Percentiles rank a stretch among this genome's conserved stretches.
phyloP scores from a whole-genome alignment of 1,140 invertebrate genomes.

The Halotydeus destructor region DNA sequence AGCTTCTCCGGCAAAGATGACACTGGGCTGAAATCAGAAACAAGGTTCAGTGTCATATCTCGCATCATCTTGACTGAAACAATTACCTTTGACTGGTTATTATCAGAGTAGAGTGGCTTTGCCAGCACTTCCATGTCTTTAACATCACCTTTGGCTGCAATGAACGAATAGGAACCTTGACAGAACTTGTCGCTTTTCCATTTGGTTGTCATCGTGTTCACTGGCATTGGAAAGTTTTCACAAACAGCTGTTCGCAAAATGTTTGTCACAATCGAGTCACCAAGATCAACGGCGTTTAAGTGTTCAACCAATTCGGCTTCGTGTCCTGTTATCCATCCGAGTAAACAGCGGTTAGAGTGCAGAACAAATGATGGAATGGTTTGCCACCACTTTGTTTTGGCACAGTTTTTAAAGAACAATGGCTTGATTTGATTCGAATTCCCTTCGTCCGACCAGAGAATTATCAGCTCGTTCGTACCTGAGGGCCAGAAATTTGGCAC shows the following conservation, averaged over 20 bases:
- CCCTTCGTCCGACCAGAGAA: constrained; percentile 40
- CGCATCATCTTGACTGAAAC: too few relatives aligned
- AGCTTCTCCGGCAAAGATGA: constrained; percentile 72
- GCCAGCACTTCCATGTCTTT: constrained; percentile 16
- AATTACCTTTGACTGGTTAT: constrained; percentile 15
- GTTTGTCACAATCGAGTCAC: constrained; percentile 40
- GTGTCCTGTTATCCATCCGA: constrained; percentile 48
- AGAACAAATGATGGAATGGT: too few relatives aligned
- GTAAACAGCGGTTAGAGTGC: constrained; percentile 28
- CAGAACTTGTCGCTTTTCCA: constrained; percentile 14
- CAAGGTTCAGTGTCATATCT: too few relatives aligned
- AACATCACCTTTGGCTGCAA: constrained; percentile 9
- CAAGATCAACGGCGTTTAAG: constrained; percentile 43
- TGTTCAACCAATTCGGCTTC: constrained; percentile 58
- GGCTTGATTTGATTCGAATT: constrained; percentile 38
- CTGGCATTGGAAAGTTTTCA: constrained; percentile 14
- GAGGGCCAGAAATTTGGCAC: constrained; percentile 51
- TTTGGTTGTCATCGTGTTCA: constrained; percentile 6
- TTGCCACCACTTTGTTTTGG: too few relatives aligned
- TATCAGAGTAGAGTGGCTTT: constrained; percentile 15
- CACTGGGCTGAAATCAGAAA: constrained; percentile 23
- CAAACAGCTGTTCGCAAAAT: too few relatives aligned
- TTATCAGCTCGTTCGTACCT: constrained; percentile 42
- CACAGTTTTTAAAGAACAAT: constrained; percentile 48
- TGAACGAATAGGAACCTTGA: constrained; percentile 16